Evolutionary conservation across 2,797 vertebrate species (phyloP).

Genomic region (Anguilla anguilla): DNA sequence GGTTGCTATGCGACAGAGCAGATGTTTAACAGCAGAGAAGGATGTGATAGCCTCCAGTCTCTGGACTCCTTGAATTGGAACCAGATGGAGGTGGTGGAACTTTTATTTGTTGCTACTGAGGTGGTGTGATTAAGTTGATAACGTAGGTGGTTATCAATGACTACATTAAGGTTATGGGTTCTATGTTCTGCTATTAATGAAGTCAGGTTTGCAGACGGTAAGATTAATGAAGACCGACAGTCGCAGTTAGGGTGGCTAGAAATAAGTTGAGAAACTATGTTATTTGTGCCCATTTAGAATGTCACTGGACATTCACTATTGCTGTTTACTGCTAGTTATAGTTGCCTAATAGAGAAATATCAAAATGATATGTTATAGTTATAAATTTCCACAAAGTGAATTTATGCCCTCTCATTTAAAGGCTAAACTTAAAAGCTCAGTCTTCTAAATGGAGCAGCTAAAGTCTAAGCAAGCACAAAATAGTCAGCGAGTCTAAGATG

Average conservation of each 20-base stretch:
- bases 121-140: neutral
- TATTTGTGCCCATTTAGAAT: neutral
- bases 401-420: no score
- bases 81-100: constrained; percentile 7
- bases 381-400: no score
- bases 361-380: no score
- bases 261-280: neutral
- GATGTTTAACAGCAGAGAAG: constrained; percentile 27
- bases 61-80: neutral
- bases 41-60: neutral
- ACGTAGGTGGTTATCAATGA: neutral
- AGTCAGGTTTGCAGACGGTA: neutral
- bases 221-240: neutral
- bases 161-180: neutral
- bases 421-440: no score
- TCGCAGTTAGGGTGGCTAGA: neutral
- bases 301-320: no score
- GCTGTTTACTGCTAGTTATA: no score
- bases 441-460: no score
- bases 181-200: neutral
- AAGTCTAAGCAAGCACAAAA: no score
- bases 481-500: no score
- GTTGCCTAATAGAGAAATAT: no score
- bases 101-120: neutral
- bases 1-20: constrained; percentile 33